phyloP scores from a whole-genome alignment of 2,797 vertebrate genomes.

The Chromobotia macracanthus region DNA sequence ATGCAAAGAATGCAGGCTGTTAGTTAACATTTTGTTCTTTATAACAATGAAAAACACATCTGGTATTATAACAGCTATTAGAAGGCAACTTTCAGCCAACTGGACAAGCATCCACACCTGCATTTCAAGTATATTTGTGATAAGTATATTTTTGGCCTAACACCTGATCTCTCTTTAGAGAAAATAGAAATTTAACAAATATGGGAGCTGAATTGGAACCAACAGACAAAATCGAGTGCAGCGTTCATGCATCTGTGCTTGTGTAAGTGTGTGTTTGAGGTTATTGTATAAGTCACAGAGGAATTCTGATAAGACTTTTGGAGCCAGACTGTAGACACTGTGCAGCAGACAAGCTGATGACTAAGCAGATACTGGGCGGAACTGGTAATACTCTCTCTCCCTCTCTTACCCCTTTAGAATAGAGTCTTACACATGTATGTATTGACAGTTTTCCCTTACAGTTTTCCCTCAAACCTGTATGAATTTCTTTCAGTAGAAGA shows the following conservation, averaged over 20 bases:
- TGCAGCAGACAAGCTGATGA: constrained; percentile 72
- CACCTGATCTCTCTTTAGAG: neutral
- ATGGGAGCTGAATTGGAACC: neutral
- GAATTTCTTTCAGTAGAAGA: neutral
- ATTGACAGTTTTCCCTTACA: neutral
- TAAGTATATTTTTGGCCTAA: neutral
- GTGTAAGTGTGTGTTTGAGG: constrained; percentile 42
- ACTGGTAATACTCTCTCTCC: constrained; percentile 50
- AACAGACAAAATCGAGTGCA: constrained; percentile 10
- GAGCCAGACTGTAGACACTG: constrained; percentile 79
- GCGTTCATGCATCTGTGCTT: constrained; percentile 57
- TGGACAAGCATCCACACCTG: neutral
- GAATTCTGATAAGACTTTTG: constrained; percentile 76
- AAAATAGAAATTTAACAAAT: neutral
- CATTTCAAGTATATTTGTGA: neutral
- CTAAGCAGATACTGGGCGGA: constrained; percentile 72
- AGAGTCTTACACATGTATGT: neutral
- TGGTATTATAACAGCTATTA: too few relatives aligned
- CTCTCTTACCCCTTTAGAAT: neutral
- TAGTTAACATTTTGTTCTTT: neutral
- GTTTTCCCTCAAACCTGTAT: neutral
- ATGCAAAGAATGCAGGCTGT: neutral
- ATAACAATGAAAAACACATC: neutral
- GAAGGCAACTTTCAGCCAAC: too few relatives aligned
- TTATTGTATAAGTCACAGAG: constrained; percentile 74